phyloP scores from a whole-genome alignment of 2,113 vertebrate species.

The Ibidorhyncha struthersii region DNA sequence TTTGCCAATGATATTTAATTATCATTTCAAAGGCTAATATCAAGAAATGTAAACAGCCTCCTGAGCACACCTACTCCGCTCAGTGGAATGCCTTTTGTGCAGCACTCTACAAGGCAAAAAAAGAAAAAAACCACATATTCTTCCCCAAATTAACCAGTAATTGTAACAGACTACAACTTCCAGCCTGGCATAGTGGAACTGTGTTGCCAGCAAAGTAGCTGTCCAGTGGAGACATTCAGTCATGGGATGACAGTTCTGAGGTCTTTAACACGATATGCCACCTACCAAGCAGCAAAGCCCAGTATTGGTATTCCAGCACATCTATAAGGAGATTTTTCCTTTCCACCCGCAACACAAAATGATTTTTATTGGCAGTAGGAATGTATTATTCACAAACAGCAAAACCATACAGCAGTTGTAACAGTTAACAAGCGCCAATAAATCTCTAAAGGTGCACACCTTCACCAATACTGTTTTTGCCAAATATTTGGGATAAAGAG shows the following conservation, averaged over 20 bases:
- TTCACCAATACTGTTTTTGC: background rate
- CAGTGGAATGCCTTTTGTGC: background rate
- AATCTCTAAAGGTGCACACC: background rate
- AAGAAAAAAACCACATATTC: background rate
- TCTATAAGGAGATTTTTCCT: background rate
- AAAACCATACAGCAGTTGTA: background rate
- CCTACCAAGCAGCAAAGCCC: background rate
- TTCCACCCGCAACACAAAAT: background rate
- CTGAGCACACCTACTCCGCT: background rate
- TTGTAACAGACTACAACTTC: background rate
- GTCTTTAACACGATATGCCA: background rate
- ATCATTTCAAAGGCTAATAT: slow-evolving; percentile 41
- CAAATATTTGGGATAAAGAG: background rate
- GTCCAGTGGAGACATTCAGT: background rate
- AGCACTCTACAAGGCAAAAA: background rate
- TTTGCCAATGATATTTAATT: slow-evolving; percentile 29
- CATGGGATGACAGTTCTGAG: background rate
- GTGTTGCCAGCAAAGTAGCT: background rate
- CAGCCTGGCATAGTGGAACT: background rate
- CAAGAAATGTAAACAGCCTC: background rate
- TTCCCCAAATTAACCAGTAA: background rate
- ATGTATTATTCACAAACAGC: background rate
- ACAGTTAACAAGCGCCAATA: background rate
- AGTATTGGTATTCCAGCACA: background rate
- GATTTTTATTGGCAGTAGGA: background rate